Base-by-base conservation (phyloP, 2,797 vertebrate species). In the Sardinella longiceps region DNA sequence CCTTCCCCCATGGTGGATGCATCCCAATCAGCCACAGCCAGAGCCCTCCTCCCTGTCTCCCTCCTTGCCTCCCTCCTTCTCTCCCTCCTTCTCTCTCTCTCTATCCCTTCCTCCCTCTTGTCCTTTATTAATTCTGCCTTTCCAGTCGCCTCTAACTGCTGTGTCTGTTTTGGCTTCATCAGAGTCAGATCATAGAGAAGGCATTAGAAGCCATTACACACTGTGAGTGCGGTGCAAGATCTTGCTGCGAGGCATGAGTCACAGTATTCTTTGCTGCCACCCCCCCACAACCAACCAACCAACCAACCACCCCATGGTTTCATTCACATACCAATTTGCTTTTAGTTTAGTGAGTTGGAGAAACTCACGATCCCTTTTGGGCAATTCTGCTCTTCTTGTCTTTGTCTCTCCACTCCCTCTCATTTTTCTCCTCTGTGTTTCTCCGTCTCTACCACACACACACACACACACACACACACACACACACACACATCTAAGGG, bases 201-300 rank as follows among this genome's bases (percentile, higher is more conserved):
- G 85, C 88, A 91, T 91, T 89, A 91, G 87, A 89, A 81, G 86
- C 88, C 86, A 91, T 89, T 89, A 90, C 86, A 90, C 86, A 80
- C 58, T 45, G 43, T 45, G 43, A 86, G 86, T 88, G 87, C 85
- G 82, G 80, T 85, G 85, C 84, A 87, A 83, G 85, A 89, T 83
- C 84, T 86, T 87, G 87, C 87, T 87, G 70, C 43, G 70, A 77
- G 33, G 86, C 88, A 87, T 87, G 89, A 87, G 85, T 88, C 87
- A 86, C 86, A 86, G 88, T 86, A 6, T 53, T 53, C 51, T 48
- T 48, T 48, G 7, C 2, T 10, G 46, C 46, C 46, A 7, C 46
- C 2, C 63, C n/a, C n/a, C 58, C 58, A 63, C 23, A n/a, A n/a
- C n/a, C 58, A 30, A 25, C 60, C 1, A 10, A 18, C 63, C 63